phyloP scores from a whole-genome alignment of 2,113 vertebrate species.

The Chionomys nivalis region DNA sequence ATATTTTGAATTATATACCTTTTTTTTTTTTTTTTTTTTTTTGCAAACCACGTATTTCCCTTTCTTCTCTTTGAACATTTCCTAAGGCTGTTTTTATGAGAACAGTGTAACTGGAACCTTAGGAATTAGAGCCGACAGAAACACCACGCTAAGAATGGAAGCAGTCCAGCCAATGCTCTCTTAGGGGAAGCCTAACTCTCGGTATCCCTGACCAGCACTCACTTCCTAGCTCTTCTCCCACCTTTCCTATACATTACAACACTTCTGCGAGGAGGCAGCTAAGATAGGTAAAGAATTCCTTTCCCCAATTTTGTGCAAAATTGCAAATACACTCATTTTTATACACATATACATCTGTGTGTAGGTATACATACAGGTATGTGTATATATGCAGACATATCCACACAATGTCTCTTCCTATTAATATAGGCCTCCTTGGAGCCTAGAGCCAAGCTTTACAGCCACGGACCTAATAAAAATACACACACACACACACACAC shows the following conservation, averaged over 20 bases:
- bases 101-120: not conserved
- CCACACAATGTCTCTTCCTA: not conserved
- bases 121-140: not conserved
- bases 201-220: accelerated
- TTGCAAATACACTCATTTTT: not conserved
- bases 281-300: not conserved
- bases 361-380: not conserved
- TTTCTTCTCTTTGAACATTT: not conserved
- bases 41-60: not conserved
- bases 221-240: not conserved
- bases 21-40: not conserved
- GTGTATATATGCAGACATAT: not conserved
- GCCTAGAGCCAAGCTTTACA: not conserved
- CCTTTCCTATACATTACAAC: not conserved
- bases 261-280: not conserved
- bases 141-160: not conserved
- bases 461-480: too few species aligned
- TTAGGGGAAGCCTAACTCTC: not conserved
- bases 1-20: not conserved
- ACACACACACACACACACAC: too few species aligned
- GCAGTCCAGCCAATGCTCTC: not conserved
- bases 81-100: not conserved
- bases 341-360: not conserved
- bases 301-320: not conserved
- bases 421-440: not conserved